Evolutionary conservation across 2,113 vertebrate species (phyloP).

Genomic region (Psittacula cyanocephala): DNA sequence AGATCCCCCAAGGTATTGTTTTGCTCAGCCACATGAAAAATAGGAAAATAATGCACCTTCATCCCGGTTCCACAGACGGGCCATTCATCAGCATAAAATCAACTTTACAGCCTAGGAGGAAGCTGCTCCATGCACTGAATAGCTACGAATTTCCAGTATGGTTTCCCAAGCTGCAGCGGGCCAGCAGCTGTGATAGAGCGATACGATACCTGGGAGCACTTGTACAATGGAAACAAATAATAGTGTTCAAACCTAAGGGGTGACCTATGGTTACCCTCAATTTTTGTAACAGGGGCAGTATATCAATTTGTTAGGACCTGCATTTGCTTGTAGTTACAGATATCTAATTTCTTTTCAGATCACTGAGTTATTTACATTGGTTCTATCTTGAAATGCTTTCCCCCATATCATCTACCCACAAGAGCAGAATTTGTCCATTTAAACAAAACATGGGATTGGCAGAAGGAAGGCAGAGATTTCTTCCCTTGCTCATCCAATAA

Average conservation of each 20-base stretch:
- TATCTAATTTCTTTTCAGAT: not conserved
- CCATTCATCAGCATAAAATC: constrained; percentile 45
- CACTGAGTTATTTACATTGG: not conserved
- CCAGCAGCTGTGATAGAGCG: rapidly evolving
- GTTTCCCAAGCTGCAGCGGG: not conserved
- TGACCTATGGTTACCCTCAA: not conserved
- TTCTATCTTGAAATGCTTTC: not conserved
- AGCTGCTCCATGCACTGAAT: not conserved
- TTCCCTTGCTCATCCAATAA: not conserved
- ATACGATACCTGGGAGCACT: not conserved
- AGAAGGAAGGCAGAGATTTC: not conserved
- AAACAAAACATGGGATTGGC: not conserved
- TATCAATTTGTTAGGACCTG: not conserved
- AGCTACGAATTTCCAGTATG: not conserved
- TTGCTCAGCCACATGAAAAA: constrained; percentile 48
- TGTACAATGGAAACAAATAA: not conserved
- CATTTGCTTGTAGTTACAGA: not conserved
- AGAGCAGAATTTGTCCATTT: not conserved
- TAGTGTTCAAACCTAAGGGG: not conserved
- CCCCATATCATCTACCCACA: not conserved
- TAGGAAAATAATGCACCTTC: constrained; percentile 53
- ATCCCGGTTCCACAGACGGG: not conserved
- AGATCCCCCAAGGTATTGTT: constrained; percentile 36
- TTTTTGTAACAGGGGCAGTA: not conserved
- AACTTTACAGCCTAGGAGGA: not conserved